These are phyloP conservation scores for Drosophila limbata DNA, from an alignment of 2,888 invertebrate genomes.

Conservation along the genomic window DNA sequence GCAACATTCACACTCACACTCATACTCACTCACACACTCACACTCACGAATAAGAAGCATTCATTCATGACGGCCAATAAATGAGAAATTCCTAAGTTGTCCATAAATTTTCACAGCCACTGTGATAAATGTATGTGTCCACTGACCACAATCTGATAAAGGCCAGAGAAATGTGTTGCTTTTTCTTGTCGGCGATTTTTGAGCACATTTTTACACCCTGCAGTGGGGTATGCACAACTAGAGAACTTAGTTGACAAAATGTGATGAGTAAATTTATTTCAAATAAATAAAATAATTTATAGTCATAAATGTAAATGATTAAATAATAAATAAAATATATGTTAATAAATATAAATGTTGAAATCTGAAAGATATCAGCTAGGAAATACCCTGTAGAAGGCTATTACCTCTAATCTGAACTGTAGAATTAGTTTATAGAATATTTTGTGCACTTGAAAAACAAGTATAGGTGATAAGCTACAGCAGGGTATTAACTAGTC, in stretches of 20 bases:
- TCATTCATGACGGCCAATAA: constrained; percentile 49
- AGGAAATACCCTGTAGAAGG: no score
- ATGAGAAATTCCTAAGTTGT: constrained; percentile 64
- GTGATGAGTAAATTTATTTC: neutral
- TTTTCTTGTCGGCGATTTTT: constrained; percentile 18
- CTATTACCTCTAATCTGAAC: no score
- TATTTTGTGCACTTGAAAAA: no score
- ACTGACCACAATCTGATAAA: constrained; percentile 49
- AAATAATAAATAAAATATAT: no score
- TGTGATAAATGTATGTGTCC: constrained; percentile 59
- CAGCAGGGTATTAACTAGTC: constrained; percentile 17
- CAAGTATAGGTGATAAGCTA: no score
- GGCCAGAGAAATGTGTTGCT: constrained; percentile 22
- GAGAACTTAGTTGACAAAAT: neutral
- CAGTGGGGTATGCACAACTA: neutral
- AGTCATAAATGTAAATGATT: neutral
- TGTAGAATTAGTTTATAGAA: no score
- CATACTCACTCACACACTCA: neutral
- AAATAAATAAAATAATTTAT: neutral
- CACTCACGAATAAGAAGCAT: constrained; percentile 11
- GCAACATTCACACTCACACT: constrained; percentile 3
- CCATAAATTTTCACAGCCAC: constrained; percentile 64
- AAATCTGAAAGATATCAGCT: no score
- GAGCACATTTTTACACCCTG: constrained; percentile 23
- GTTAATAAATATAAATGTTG: no score